Evolutionary conservation across 2,888 invertebrate genomes (phyloP).

Genomic region (Diadegma fenestrale): DNA sequence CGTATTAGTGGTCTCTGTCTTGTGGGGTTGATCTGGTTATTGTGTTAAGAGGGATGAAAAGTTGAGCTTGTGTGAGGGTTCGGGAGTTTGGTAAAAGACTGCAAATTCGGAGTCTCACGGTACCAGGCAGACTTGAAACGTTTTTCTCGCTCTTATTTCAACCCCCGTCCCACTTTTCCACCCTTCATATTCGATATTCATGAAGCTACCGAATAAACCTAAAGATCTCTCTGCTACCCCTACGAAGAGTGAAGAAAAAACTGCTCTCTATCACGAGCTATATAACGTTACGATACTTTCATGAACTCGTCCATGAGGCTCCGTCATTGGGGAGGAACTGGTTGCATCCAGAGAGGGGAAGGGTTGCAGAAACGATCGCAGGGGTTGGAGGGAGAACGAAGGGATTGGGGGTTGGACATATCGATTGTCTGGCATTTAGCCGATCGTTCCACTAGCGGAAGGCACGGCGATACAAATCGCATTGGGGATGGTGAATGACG

Average conservation of each 20-base stretch:
- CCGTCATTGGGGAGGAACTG: slow-evolving; percentile 10
- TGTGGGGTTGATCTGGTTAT: slow-evolving; percentile 48
- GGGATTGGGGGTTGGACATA: slow-evolving; percentile 72
- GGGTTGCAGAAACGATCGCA: slow-evolving; percentile 8
- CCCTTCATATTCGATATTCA: slow-evolving; percentile 66
- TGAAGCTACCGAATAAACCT: slow-evolving; percentile 56
- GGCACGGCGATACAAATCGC: slow-evolving; percentile 26
- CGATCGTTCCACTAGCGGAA: slow-evolving; percentile 67
- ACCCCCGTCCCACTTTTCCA: slow-evolving; percentile 65
- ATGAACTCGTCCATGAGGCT: background rate
- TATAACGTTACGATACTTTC: background rate
- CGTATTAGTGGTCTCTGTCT: slow-evolving; percentile 65
- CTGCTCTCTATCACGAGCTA: background rate
- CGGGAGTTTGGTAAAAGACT: slow-evolving; percentile 22
- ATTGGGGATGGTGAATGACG: slow-evolving; percentile 22
- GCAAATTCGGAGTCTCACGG: slow-evolving; percentile 74
- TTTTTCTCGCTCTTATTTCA: slow-evolving; percentile 71
- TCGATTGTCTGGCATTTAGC: slow-evolving; percentile 82
- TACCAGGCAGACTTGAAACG: slow-evolving; percentile 81
- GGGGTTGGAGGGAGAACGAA: slow-evolving; percentile 42
- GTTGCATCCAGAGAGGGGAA: slow-evolving; percentile 21
- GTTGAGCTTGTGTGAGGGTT: background rate
- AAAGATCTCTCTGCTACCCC: slow-evolving; percentile 28
- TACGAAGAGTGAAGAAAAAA: slow-evolving; percentile 28
- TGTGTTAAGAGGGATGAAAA: slow-evolving; percentile 44